A percentile compares a stretch with the other conserved stretches of the same genome.
Evolutionary conservation across 2,113 vertebrate species (phyloP).

Genomic region (Periophthalmus modestus): DNA sequence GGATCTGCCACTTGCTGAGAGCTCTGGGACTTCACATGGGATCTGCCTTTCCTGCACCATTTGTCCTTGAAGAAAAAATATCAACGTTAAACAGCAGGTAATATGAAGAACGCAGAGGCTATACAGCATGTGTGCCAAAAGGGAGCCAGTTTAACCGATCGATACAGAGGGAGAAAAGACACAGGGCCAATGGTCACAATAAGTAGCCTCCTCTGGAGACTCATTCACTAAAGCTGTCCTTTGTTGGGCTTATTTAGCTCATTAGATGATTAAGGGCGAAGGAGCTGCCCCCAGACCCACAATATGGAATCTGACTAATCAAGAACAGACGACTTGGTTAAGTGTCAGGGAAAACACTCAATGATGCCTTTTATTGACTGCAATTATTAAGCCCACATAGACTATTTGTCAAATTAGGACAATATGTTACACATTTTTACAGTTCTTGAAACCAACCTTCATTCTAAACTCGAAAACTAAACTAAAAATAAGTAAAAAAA

Average conservation of each 20-base stretch:
- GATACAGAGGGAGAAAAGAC: conserved; percentile 38
- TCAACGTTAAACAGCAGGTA: conserved; percentile 67
- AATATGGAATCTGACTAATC: conserved; percentile 42
- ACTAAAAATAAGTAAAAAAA: background rate
- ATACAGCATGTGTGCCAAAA: conserved; percentile 49
- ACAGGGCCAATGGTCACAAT: conserved; percentile 51
- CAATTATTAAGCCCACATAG: conserved; percentile 20
- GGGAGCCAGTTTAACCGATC: conserved; percentile 35
- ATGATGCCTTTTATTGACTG: conserved; percentile 18
- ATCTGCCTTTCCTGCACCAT: conserved; percentile 84
- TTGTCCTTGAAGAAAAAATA: conserved; percentile 90
- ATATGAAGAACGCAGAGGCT: conserved; percentile 65
- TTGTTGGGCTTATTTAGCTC: conserved; percentile 55
- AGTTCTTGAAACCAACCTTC: background rate
- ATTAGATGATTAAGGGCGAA: conserved; percentile 50
- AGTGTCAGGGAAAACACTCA: conserved; percentile 18
- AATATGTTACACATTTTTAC: background rate
- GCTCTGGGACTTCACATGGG: conserved; percentile 88
- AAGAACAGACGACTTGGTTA: conserved; percentile 41
- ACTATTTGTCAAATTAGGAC: conserved; percentile 6
- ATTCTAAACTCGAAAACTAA: background rate
- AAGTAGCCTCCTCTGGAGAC: conserved; percentile 53
- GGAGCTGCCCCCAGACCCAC: conserved; percentile 32
- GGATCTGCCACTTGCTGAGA: conserved; percentile 87
- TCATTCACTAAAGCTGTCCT: conserved; percentile 29